Evolutionary conservation across 2,113 vertebrate species (phyloP).

Genomic region (Pterocles orientalis): DNA sequence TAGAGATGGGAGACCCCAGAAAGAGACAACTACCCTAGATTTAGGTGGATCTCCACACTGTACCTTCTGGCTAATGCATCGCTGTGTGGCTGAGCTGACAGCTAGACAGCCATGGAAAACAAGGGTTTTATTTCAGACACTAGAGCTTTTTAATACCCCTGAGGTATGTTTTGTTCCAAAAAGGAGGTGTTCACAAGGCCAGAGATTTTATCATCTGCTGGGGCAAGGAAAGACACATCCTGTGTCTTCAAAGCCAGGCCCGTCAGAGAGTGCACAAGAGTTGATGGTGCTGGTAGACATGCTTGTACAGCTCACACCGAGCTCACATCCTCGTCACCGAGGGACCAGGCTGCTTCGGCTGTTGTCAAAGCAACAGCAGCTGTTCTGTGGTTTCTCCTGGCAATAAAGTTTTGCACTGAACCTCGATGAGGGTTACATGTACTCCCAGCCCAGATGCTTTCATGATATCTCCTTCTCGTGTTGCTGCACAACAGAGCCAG

Average conservation of each 20-base stretch:
- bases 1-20: too few relatives aligned
- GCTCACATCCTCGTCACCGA: neutral
- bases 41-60: neutral
- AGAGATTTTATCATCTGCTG: neutral
- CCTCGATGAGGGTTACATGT: neutral
- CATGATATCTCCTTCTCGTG: neutral
- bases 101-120: neutral
- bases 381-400: neutral
- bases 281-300: neutral
- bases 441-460: neutral
- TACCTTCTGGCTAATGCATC: neutral
- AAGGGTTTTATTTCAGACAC: neutral
- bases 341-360: neutral
- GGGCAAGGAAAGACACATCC: neutral
- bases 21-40: neutral
- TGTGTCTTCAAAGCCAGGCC: neutral
- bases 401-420: slow-evolving; percentile 8
- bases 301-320: neutral
- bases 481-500: neutral
- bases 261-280: neutral
- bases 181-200: neutral
- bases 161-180: neutral
- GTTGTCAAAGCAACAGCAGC: slow-evolving; percentile 53
- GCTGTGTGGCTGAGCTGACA: neutral
- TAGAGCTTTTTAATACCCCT: neutral